Evolutionary conservation across 2,888 invertebrate genomes (phyloP).

Genomic region (Biston stratarius): DNA sequence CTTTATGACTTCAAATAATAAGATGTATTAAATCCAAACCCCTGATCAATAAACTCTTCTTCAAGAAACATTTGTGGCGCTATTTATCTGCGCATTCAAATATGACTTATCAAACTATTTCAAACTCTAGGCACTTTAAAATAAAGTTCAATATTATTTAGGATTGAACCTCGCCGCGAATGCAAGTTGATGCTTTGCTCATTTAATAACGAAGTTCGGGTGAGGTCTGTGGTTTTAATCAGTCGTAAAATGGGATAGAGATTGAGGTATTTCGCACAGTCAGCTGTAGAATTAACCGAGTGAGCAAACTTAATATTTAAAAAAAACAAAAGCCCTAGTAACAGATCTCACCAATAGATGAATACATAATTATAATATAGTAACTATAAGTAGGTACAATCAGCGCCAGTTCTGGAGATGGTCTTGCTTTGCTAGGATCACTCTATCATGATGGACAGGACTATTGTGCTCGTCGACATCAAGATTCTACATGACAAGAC

Average conservation of each 20-base stretch:
- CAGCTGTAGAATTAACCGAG: slow-evolving; percentile 14
- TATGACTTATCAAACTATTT: not conserved
- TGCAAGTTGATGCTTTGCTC: slow-evolving; percentile 33
- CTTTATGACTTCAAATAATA: too few species aligned
- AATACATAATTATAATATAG: too few species aligned
- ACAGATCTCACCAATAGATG: too few species aligned
- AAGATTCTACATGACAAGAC: too few species aligned
- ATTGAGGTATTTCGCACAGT: slow-evolving; percentile 37
- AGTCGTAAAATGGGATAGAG: slow-evolving; percentile 40
- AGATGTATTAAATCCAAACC: not conserved
- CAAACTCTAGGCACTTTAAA: not conserved
- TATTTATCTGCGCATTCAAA: slow-evolving; percentile 8
- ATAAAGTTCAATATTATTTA: slow-evolving; percentile 27
- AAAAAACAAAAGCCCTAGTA: not conserved
- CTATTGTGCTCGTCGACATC: too few species aligned
- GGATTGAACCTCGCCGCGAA: slow-evolving; percentile 12
- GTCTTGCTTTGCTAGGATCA: too few species aligned
- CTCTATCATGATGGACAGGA: too few species aligned
- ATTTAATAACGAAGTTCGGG: slow-evolving; percentile 31
- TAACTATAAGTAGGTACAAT: too few species aligned
- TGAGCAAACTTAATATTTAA: not conserved
- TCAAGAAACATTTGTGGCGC: not conserved
- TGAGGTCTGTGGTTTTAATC: slow-evolving; percentile 47
- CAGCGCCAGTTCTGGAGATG: too few species aligned
- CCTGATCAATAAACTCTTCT: slow-evolving; percentile 21